Evolutionary conservation across 2,797 vertebrate species (phyloP).

Genomic region (Eulemur coronatus): DNA sequence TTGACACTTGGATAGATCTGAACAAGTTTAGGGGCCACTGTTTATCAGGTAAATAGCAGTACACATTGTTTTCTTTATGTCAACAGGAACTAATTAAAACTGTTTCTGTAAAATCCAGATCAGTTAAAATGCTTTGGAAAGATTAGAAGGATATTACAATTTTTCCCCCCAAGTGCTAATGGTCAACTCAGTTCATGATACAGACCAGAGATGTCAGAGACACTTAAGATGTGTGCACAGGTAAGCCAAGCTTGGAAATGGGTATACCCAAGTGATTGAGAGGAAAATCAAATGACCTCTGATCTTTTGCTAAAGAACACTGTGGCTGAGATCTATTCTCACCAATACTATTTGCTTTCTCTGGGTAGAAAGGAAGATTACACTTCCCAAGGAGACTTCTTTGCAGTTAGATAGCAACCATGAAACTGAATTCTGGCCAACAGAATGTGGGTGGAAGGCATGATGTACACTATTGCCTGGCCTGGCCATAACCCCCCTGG

Average conservation of each 20-base stretch:
- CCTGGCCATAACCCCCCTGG: not conserved
- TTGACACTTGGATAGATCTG: not conserved
- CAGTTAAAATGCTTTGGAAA: constrained; percentile 26
- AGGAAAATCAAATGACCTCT: not conserved
- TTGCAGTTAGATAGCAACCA: not conserved
- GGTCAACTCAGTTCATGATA: not conserved
- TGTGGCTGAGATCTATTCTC: not conserved
- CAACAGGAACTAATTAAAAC: constrained; percentile 14
- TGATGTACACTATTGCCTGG: not conserved
- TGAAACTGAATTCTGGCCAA: not conserved
- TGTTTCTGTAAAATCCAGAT: not conserved
- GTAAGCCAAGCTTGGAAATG: not conserved
- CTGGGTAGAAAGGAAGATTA: not conserved
- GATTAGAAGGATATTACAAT: not conserved
- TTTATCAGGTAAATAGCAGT: not conserved
- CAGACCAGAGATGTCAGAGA: not conserved
- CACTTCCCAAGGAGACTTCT: not conserved
- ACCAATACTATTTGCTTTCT: not conserved
- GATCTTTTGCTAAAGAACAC: not conserved
- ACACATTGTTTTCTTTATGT: not conserved
- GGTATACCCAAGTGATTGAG: not conserved
- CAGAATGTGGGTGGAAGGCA: not conserved
- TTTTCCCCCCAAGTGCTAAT: constrained; percentile 12
- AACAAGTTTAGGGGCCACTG: constrained; percentile 13
- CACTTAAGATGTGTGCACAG: not conserved